Percentiles rank a stretch among this genome's conserved stretches.
These are phyloP conservation scores for Pterostichus madidus DNA, from an alignment of 2,888 invertebrate genomes.

Conservation along the genomic window DNA sequence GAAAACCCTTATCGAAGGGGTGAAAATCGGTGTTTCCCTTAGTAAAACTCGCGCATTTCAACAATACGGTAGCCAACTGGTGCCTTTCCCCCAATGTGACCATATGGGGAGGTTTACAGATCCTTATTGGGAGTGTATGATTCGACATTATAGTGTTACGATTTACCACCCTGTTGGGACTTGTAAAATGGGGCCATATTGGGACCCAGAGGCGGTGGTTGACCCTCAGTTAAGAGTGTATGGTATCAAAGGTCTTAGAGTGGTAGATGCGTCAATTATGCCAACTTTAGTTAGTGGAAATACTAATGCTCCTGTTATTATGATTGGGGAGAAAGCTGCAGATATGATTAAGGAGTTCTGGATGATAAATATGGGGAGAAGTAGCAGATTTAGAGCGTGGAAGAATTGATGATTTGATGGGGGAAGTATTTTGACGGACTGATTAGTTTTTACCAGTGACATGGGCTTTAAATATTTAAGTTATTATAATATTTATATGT, in stretches of 20 bases:
- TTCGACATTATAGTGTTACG: conserved; percentile 88
- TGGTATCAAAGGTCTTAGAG: conserved; percentile 88
- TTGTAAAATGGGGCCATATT: conserved; percentile 93
- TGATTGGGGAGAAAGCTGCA: conserved; percentile 94
- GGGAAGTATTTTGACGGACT: background rate
- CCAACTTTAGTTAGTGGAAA: conserved; percentile 92
- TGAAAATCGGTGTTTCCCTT: conserved; percentile 90
- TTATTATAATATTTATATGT: background rate
- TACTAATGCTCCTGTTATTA: conserved; percentile 92
- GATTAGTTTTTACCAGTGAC: conserved; percentile 29
- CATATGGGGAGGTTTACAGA: conserved; percentile 85
- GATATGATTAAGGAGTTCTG: conserved; percentile 93
- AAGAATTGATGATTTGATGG: background rate
- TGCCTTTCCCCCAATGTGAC: conserved; percentile 89
- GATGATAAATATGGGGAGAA: conserved; percentile 79
- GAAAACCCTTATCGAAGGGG: conserved; percentile 90
- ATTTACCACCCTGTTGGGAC: conserved; percentile 94
- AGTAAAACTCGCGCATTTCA: conserved; percentile 89
- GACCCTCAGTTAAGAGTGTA: conserved; percentile 89
- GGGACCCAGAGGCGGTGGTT: conserved; percentile 91
- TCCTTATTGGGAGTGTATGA: conserved; percentile 93
- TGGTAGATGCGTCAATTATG: conserved; percentile 93
- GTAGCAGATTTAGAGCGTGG: conserved; percentile 19
- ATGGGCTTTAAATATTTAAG: background rate
- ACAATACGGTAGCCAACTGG: conserved; percentile 85